Evolutionary conservation across 2,888 invertebrate genomes (phyloP).

Genomic region (Drosophila quinaria): DNA sequence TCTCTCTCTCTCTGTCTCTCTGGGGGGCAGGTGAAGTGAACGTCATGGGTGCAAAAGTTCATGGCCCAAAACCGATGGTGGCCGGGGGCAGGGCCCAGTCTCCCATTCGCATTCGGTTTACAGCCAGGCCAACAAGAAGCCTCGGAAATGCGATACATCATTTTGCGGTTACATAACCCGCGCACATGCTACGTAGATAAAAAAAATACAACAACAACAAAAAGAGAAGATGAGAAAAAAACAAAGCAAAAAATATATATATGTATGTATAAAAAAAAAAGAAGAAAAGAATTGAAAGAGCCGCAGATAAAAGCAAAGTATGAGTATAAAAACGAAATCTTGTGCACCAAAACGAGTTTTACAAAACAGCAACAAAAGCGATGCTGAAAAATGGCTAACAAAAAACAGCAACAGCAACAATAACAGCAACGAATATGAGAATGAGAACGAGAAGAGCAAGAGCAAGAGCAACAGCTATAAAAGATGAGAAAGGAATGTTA

Average conservation of each 20-base stretch:
- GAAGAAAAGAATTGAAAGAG: constrained; percentile 34
- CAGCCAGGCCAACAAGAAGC: constrained; percentile 14
- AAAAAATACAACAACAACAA: constrained; percentile 18
- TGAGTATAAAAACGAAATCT: constrained; percentile 65
- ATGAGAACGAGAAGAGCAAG: constrained; percentile 8
- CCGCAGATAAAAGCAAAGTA: constrained; percentile 61
- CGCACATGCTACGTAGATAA: constrained; percentile 76
- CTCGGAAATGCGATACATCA: constrained; percentile 73
- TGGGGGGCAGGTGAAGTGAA: constrained; percentile 5
- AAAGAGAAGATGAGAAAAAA: constrained; percentile 10
- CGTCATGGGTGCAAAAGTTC: constrained; percentile 16
- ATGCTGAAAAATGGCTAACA: constrained; percentile 53
- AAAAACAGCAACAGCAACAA: constrained; percentile 17
- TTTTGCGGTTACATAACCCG: constrained; percentile 76
- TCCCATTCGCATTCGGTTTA: constrained; percentile 5
- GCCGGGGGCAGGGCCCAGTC: constrained; percentile 23
- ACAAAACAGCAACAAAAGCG: constrained; percentile 49
- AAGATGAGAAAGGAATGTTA: constrained; percentile 40
- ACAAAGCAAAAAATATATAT: constrained; percentile 5
- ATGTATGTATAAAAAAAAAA: background rate
- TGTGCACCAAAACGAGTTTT: constrained; percentile 68
- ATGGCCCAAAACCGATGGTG: constrained; percentile 30
- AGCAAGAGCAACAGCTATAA: constrained; percentile 34
- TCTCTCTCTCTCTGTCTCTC: background rate
- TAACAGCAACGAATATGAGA: constrained; percentile 5